Evolutionary conservation across 2,888 invertebrate species (phyloP), one percentile per base, ranked within the genome.

Genomic region (Cataglyphis rosenhaueri): DNA sequence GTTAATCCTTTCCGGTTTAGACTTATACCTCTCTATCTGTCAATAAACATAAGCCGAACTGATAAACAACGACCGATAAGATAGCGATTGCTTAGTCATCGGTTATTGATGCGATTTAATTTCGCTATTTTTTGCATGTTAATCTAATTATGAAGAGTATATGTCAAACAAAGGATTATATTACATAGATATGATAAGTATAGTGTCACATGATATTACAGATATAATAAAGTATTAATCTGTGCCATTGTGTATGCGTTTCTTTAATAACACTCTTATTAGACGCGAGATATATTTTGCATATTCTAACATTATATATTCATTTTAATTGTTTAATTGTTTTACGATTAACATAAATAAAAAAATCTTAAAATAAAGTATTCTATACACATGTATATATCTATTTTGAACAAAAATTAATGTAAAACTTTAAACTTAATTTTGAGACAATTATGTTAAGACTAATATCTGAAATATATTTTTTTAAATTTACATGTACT

Each of bases 21-120:
- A 35, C 52, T 52, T n/a, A 0, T 62, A n/a, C 15, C 9, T 41
- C 48, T 55, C 38, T 55, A 38, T 9, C 18, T 52, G n/a, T 76
- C 38, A 55, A 76, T 66, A 66, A 66, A 76, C 25, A 29, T 52
- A 66, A 66, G 12, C 6, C 18, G 8, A 3, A 64, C 3, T 15
- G 74, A 75, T 52, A 65, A 75, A 6, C 3, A 21, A 18, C 52
- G 8, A 75, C 48, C 18, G 48, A 75, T 65, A 76, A 66, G 55
- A 76, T 66, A 52, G 9, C 48, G 35, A 35, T 10, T 35, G 18
- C 18, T 75, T 38, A 66, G 1, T 64, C 48, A 4, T 4, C 8
- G 10, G 6, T 65, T 75, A 76, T 75, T 35, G 35, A 25, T 38
- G 66, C 21, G 55, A 68, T 76, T 66, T 38, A n/a, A 9, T 52